Evolutionary conservation across 2,113 vertebrate genomes (phyloP).

Genomic region (Ranitomeya variabilis): DNA sequence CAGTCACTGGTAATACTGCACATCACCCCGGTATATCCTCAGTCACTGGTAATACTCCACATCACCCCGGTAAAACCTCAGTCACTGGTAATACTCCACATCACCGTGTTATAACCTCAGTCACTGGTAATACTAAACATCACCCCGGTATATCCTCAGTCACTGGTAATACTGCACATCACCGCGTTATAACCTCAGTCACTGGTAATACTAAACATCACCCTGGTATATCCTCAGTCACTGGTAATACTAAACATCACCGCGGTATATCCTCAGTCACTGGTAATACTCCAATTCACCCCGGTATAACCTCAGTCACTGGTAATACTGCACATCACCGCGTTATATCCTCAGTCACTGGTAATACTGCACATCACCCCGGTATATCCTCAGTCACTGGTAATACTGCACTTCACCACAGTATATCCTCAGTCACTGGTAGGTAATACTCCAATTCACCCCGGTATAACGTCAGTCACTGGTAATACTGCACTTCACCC

Average conservation of each 20-base stretch:
- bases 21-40: background rate
- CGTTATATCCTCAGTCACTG: background rate
- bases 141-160: background rate
- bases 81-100: background rate
- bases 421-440: background rate
- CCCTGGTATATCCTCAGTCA: background rate
- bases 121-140: background rate
- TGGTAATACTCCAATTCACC: background rate
- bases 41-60: background rate
- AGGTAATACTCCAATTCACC: background rate
- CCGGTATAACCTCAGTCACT: background rate
- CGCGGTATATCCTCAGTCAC: background rate
- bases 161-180: background rate
- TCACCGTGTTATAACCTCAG: background rate
- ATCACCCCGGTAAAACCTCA: background rate
- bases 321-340: background rate
- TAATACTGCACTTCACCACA: background rate
- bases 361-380: background rate
- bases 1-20: background rate
- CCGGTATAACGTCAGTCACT: background rate
- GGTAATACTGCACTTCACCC: background rate
- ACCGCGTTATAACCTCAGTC: background rate
- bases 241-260: background rate
- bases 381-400: background rate
- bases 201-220: background rate